phyloP scores from a whole-genome alignment of 37 sponge, comb jelly and placozoan species.

The Theonella swinhoei region DNA sequence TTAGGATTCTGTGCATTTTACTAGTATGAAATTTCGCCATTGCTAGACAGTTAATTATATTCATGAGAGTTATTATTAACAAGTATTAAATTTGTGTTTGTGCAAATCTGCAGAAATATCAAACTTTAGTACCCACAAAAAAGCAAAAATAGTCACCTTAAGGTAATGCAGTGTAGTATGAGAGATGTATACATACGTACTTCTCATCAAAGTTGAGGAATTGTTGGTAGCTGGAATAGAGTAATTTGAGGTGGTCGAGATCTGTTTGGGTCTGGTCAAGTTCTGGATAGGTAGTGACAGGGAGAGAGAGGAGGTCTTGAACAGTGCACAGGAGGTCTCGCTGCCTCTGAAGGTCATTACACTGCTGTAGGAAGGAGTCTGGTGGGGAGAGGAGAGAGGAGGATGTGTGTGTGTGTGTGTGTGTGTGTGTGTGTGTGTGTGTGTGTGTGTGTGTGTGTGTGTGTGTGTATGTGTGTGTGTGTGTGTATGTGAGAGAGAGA shows the following conservation, averaged over 20 bases:
- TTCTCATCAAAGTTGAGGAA: conserved; percentile 78
- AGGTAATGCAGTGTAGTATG: not conserved
- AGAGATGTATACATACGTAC: conserved; percentile 1
- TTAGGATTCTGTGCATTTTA: no score
- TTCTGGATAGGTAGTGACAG: conserved; percentile 75
- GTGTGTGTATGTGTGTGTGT: no score
- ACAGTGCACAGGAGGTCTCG: conserved; percentile 61
- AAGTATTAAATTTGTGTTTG: no score
- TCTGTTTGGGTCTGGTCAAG: conserved; percentile 83
- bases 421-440: not conserved
- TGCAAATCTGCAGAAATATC: no score
- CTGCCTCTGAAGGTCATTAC: conserved; percentile 51
- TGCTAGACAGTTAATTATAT: no score
- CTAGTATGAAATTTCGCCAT: no score
- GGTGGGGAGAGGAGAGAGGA: not conserved
- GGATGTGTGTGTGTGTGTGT: not conserved
- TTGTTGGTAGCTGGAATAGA: conserved; percentile 82
- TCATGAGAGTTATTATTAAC: no score
- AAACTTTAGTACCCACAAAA: not conserved
- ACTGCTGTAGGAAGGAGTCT: conserved; percentile 65
- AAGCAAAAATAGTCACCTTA: not conserved
- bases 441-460: no score
- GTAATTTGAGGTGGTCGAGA: conserved; percentile 62
- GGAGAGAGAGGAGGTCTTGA: conserved; percentile 83
- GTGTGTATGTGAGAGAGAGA: no score